These are phyloP conservation scores for Poeciliopsis paucimaculata DNA, from an alignment of 2,797 vertebrate genomes.

Conservation along the genomic window DNA sequence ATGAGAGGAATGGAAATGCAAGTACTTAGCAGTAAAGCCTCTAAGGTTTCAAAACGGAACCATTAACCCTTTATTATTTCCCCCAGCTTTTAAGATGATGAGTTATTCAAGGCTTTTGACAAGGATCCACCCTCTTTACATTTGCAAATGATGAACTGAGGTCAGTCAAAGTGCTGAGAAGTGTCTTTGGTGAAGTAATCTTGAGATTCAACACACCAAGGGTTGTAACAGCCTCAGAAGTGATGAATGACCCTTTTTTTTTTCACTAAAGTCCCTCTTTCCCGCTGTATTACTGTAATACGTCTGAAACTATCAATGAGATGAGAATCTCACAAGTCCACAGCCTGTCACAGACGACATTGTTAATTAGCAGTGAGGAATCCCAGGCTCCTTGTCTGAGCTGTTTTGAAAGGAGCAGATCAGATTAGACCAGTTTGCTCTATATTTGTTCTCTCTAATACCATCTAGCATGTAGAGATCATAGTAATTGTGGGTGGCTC, in stretches of 20 bases:
- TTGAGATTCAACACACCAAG: slow-evolving; percentile 56
- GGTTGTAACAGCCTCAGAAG: slow-evolving; percentile 52
- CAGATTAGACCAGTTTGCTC: slow-evolving; percentile 73
- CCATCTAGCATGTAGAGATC: slow-evolving; percentile 57
- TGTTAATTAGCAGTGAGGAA: slow-evolving; percentile 72
- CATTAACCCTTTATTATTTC: slow-evolving; percentile 72
- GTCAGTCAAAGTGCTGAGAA: slow-evolving; percentile 57
- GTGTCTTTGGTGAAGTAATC: slow-evolving; percentile 69
- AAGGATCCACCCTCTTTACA: slow-evolving; percentile 57
- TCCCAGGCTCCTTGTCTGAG: slow-evolving; percentile 66
- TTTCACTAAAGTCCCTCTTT: slow-evolving; percentile 33
- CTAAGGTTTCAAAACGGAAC: slow-evolving; percentile 54
- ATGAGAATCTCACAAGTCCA: slow-evolving; percentile 59
- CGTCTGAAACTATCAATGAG: slow-evolving; percentile 64
- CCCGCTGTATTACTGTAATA: slow-evolving; percentile 49
- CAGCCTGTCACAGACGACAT: slow-evolving; percentile 69
- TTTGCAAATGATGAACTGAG: slow-evolving; percentile 71
- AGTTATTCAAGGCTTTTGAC: slow-evolving; percentile 68
- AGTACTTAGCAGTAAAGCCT: slow-evolving; percentile 54
- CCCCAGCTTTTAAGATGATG: slow-evolving; percentile 53
- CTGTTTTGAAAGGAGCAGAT: slow-evolving; percentile 58
- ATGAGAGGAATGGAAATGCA: slow-evolving; percentile 62
- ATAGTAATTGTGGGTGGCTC: slow-evolving; percentile 62
- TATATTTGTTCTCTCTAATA: slow-evolving; percentile 70
- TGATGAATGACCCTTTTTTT: slow-evolving; percentile 61